Evolutionary conservation across 2,797 vertebrate genomes (phyloP).

Genomic region (Mycteria americana): DNA sequence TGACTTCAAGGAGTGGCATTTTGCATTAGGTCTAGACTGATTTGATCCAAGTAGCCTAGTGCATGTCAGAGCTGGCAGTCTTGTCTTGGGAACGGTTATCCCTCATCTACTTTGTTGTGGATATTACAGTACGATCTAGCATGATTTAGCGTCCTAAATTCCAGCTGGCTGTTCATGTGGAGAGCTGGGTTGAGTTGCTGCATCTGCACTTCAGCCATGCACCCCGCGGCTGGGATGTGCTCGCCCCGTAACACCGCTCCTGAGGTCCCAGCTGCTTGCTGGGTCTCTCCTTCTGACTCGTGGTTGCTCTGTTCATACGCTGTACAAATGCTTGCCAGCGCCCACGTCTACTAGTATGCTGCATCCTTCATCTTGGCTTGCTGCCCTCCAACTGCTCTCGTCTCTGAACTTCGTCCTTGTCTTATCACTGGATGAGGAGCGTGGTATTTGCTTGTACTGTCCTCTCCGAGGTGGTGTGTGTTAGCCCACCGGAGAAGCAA

Average conservation of each 20-base stretch:
- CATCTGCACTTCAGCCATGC: rapidly evolving
- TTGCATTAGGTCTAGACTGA: constrained; percentile 13
- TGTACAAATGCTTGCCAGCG: background rate
- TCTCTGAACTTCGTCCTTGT: background rate
- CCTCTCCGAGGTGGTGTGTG: background rate
- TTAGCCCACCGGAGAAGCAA: background rate
- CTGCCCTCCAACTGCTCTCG: background rate
- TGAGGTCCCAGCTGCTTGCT: background rate
- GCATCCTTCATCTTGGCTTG: background rate
- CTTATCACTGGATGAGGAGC: background rate
- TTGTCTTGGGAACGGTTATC: background rate
- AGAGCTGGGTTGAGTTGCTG: background rate
- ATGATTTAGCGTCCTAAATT: background rate
- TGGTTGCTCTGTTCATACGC: background rate
- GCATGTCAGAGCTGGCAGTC: background rate
- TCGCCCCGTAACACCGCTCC: rapidly evolving
- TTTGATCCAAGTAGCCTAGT: background rate
- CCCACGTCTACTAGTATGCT: background rate
- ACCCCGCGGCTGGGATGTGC: rapidly evolving
- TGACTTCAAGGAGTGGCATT: background rate
- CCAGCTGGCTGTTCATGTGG: background rate
- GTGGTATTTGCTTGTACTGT: background rate
- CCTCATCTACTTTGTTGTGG: background rate
- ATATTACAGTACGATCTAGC: background rate
- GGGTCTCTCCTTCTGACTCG: background rate